Percentiles rank a stretch among this genome's conserved stretches.
Evolutionary conservation across 2,888 invertebrate species (phyloP).

Genomic region (Polydesmus complanatus): DNA sequence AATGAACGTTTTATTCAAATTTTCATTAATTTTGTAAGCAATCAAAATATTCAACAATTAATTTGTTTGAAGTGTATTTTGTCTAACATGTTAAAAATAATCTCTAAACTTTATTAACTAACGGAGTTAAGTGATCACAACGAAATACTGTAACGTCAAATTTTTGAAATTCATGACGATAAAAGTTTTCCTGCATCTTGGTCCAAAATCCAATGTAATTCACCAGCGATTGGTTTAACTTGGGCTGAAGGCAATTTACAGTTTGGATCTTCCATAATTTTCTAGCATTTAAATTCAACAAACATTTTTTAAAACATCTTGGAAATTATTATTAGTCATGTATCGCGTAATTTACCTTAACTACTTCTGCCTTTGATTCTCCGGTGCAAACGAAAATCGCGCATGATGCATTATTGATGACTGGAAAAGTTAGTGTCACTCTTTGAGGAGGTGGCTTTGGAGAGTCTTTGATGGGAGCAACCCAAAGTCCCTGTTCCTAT

Average conservation of each 20-base stretch:
- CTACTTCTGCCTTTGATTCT: constrained; percentile 69
- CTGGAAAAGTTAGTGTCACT: constrained; percentile 79
- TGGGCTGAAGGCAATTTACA: constrained; percentile 9
- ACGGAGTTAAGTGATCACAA: no score
- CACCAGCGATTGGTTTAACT: constrained; percentile 8
- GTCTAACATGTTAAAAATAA: no score
- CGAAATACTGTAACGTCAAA: no score
- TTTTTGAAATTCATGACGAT: no score
- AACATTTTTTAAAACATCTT: background rate
- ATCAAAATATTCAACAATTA: no score
- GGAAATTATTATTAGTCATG: background rate
- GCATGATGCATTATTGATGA: constrained; percentile 69
- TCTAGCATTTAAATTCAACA: background rate
- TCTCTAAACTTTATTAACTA: no score
- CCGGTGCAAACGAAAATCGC: constrained; percentile 78
- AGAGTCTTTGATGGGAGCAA: constrained; percentile 76
- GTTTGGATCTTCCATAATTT: constrained; percentile 9
- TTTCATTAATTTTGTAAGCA: no score
- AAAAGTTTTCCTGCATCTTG: constrained; percentile 7
- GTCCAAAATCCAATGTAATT: constrained; percentile 15
- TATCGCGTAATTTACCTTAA: constrained; percentile 46
- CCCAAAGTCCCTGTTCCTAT: constrained; percentile 40
- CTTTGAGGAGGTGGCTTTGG: constrained; percentile 89
- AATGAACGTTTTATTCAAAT: no score
- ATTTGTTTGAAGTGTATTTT: no score